These are phyloP conservation scores for Misgurnus anguillicaudatus DNA, from an alignment of 2,113 vertebrate species.

Conservation along the genomic window DNA sequence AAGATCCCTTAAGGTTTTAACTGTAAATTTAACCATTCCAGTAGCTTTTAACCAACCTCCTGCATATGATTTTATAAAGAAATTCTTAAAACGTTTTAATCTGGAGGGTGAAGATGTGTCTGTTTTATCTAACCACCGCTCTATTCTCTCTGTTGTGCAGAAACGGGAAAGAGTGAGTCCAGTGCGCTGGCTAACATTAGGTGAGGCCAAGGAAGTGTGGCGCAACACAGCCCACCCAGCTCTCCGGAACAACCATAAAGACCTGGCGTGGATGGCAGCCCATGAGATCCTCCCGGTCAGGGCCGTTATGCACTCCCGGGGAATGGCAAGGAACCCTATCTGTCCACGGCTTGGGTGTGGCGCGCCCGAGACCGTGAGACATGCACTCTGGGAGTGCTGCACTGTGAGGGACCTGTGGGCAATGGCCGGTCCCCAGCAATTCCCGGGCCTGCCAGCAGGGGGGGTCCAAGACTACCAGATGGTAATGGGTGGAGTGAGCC, in stretches of 20 bases:
- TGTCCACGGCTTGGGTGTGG: too few species aligned
- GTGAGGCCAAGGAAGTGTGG: not conserved
- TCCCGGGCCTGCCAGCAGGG: constrained; percentile 23
- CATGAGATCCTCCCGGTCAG: too few species aligned
- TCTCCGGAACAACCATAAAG: constrained; percentile 16
- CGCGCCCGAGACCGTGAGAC: not conserved
- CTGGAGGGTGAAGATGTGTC: not conserved
- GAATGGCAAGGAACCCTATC: too few species aligned
- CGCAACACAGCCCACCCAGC: not conserved
- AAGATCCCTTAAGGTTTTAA: not conserved
- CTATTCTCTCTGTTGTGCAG: not conserved
- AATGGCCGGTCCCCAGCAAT: constrained; percentile 6
- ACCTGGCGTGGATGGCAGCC: not conserved
- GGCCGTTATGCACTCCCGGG: too few species aligned
- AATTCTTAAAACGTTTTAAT: too few species aligned
- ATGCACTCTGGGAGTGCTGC: constrained; percentile 34
- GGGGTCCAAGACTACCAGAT: constrained; percentile 8
- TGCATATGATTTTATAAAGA: accelerated
- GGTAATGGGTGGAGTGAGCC: constrained; percentile 2
- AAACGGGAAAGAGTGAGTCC: not conserved
- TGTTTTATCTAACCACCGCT: not conserved
- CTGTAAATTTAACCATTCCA: accelerated
- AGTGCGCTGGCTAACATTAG: not conserved
- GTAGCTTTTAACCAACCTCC: accelerated
- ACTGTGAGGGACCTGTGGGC: constrained; percentile 38